These are phyloP conservation scores for Trilocha varians DNA, from an alignment of 2,888 invertebrate species.

Conservation along the genomic window DNA sequence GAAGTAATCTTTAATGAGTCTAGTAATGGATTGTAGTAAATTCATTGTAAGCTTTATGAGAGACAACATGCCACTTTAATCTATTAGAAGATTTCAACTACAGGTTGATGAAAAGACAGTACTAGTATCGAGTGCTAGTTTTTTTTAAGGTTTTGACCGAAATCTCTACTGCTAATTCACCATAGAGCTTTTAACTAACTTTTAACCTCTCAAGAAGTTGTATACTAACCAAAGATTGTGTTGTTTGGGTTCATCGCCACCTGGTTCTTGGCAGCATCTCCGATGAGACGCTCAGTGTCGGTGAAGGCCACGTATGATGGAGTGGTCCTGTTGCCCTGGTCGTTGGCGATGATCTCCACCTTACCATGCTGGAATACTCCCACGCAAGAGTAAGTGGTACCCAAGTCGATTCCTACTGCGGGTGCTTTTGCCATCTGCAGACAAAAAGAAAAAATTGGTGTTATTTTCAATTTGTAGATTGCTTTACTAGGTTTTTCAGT, in stretches of 20 bases:
- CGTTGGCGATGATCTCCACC: conserved; percentile 92
- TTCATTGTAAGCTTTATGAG: no score
- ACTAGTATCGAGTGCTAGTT: no score
- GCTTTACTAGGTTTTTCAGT: no score
- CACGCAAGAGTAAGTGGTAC: conserved; percentile 95
- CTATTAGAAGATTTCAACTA: no score
- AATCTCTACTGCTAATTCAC: no score
- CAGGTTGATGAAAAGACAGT: no score
- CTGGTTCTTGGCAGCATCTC: conserved; percentile 89
- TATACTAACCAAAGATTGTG: conserved; percentile 83
- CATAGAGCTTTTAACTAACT: background rate
- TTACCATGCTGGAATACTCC: conserved; percentile 94
- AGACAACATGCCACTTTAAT: no score
- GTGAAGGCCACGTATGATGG: conserved; percentile 90
- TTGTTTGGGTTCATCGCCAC: conserved; percentile 91
- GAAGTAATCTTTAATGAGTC: no score
- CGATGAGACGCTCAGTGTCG: conserved; percentile 86
- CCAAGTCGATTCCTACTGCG: conserved; percentile 96
- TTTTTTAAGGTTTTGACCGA: background rate
- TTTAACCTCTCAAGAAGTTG: background rate
- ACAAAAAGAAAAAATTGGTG: conserved; percentile 8
- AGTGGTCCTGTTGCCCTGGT: conserved; percentile 92
- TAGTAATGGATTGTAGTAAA: no score
- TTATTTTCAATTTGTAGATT: no score
- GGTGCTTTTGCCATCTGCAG: conserved; percentile 81